Evolutionary conservation across 2,888 invertebrate species (phyloP), one percentile per base, ranked within the genome.

Genomic region (Escarpia spicata): DNA sequence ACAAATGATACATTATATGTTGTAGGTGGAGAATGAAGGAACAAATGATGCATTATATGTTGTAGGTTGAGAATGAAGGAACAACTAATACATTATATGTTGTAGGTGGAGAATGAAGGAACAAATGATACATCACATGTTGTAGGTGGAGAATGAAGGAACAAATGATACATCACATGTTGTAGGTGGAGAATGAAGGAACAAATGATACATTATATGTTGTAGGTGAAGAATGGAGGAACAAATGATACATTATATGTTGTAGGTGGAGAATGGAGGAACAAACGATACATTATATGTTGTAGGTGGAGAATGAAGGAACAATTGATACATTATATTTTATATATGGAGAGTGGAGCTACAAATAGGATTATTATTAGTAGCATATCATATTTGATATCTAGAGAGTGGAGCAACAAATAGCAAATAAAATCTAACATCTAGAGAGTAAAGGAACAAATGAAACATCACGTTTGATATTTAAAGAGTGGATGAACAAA

Each of bases 1-100:
- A 60, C 60, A 60, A 60, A 60, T 19, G 12, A 19, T 12, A 60
- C 12, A 60, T 19, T 3, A 19, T 15, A 19, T 10, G 12, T 37
- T 37, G 37, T 12, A 60, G 3, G 12, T 4, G 19, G 60, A 60
- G 15, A 60, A 15, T 43, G 91, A n/a, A 90, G 44, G 91, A 90
- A 90, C 60, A 60, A 60, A 60, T 19, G 15, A 19, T 19, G 3
- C 2, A 60, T 15, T 4, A 19, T 19, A 10, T 10, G 19, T 4
- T 10, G 19, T 4, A 26, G 4, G 19, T 60, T 96, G 94, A 45
- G 97, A 97, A 92, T 93, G 52, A 93, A 52, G 43, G 43, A 91
- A 37, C 45, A 31, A 31, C 0, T 19, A 92, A 4, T 12, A 31
- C 10, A 37, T 19, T 37, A 4, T 12, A 31, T 15, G 12, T 19